phyloP scores from a whole-genome alignment of 2,113 vertebrate species.

The Calyptommatus sinebrachiatus region DNA sequence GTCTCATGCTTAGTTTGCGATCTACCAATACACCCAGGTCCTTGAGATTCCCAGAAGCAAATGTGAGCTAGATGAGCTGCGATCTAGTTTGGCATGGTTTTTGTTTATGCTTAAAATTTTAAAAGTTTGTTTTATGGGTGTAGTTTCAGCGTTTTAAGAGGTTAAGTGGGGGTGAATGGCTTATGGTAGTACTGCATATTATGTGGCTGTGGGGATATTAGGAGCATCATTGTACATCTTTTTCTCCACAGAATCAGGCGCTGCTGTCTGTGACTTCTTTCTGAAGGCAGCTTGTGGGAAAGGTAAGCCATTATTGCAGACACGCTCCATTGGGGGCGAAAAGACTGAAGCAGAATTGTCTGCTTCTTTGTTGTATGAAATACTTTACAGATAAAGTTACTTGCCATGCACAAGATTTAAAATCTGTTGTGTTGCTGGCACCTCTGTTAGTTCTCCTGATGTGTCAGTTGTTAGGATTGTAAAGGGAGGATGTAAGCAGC shows the following conservation, averaged over 20 bases:
- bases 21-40: too few relatives aligned
- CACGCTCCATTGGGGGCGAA: not conserved
- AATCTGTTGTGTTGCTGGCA: not conserved
- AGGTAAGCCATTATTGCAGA: constrained; percentile 73
- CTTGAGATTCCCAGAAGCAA: too few relatives aligned
- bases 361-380: not conserved
- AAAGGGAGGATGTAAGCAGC: too few relatives aligned
- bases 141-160: not conserved
- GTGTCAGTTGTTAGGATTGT: not conserved
- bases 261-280: constrained; percentile 97
- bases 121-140: not conserved
- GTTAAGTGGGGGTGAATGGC: too few relatives aligned
- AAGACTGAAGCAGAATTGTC: not conserved
- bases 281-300: constrained; percentile 92
- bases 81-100: too few relatives aligned
- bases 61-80: too few relatives aligned
- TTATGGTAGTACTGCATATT: not conserved
- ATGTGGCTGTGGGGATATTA: not conserved
- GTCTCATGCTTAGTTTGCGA: too few relatives aligned
- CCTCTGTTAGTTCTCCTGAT: not conserved
- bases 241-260: constrained; percentile 85
- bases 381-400: not conserved
- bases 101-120: too few relatives aligned
- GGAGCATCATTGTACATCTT: rapidly evolving
- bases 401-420: not conserved